Evolutionary conservation across 2,797 vertebrate species (phyloP).

Genomic region (Acanthornis magna): DNA sequence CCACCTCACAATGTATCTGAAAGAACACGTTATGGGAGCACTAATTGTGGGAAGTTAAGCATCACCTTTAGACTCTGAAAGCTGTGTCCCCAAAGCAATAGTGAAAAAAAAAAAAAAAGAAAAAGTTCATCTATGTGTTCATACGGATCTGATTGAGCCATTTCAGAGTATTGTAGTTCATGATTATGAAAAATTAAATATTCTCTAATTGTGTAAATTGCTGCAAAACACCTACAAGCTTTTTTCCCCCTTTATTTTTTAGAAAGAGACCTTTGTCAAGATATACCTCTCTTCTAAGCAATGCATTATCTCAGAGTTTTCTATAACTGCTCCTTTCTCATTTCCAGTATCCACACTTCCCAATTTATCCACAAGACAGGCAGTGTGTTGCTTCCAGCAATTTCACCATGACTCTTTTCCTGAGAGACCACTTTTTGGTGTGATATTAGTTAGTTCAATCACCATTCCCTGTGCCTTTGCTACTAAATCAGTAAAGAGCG

Average conservation of each 20-base stretch:
- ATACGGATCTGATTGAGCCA: not conserved
- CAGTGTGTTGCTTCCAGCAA: not conserved
- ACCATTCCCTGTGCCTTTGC: not conserved
- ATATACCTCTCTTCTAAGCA: not conserved
- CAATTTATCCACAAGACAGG: slow-evolving; percentile 7
- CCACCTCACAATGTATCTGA: not conserved
- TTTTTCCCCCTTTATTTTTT: not conserved
- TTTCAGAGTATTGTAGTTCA: not conserved
- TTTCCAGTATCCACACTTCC: slow-evolving; percentile 3
- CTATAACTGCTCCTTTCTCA: slow-evolving; percentile 29
- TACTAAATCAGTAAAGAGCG: not conserved
- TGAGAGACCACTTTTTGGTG: not conserved
- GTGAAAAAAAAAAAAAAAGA: not conserved
- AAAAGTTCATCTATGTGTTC: not conserved
- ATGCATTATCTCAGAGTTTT: slow-evolving; percentile 7
- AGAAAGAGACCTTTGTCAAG: not conserved
- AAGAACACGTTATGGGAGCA: not conserved
- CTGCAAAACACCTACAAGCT: not conserved
- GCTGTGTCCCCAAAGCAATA: not conserved
- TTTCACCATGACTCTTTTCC: not conserved
- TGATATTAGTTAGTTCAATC: not conserved
- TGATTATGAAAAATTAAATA: not conserved
- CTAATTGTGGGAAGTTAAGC: not conserved
- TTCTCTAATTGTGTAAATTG: not conserved
- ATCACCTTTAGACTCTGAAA: not conserved